A percentile compares a stretch with the other conserved stretches of the same genome.
These are phyloP conservation scores for Dimorphilus gyrociliatus DNA, from an alignment of 2,888 invertebrate genomes.

Conservation along the genomic window DNA sequence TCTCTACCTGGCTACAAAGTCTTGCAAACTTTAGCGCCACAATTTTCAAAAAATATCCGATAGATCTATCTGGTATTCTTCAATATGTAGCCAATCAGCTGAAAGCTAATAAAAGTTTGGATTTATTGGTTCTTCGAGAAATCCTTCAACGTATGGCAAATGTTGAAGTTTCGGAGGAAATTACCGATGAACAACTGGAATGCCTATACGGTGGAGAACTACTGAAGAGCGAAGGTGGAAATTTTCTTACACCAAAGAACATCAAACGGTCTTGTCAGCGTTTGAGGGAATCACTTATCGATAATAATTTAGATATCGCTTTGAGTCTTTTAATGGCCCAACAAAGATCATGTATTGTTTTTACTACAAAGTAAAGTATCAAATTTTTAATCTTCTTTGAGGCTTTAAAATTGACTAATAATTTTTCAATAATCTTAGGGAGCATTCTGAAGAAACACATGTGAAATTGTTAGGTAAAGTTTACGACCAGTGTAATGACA, in stretches of 20 bases:
- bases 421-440: constrained; percentile 3
- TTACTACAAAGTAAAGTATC: constrained; percentile 20
- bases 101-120: constrained; percentile 82
- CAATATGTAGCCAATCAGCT: constrained; percentile 94
- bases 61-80: constrained; percentile 80
- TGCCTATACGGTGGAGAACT: constrained; percentile 94
- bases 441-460: constrained; percentile 34
- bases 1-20: constrained; percentile 79
- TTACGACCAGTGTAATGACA: constrained; percentile 83
- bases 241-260: constrained; percentile 88
- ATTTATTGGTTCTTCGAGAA: constrained; percentile 70
- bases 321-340: constrained; percentile 88
- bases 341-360: constrained; percentile 87
- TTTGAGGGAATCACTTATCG: constrained; percentile 81
- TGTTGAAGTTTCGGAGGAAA: constrained; percentile 86
- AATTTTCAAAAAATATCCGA: constrained; percentile 88
- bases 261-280: constrained; percentile 85
- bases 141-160: constrained; percentile 99
- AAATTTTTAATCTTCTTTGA: background rate
- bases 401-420: background rate
- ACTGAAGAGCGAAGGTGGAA: constrained; percentile 87
- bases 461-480: constrained; percentile 59
- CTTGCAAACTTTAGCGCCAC: constrained; percentile 87
- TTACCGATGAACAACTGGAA: constrained; percentile 85
- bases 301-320: constrained; percentile 70